phyloP scores from a whole-genome alignment of 2,113 vertebrate species.

The Equus przewalskii region DNA sequence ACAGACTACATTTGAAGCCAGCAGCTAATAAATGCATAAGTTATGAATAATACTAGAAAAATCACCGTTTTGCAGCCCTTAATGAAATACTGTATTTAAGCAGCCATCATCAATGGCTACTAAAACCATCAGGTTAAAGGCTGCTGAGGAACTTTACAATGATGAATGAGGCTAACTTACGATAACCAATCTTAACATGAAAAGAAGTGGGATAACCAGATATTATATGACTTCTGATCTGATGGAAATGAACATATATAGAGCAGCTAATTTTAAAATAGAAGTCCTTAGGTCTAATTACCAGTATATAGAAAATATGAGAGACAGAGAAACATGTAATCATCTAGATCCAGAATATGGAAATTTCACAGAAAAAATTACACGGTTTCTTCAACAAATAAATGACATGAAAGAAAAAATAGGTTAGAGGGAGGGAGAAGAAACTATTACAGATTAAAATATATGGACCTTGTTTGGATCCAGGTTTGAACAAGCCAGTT shows the following conservation, averaged over 20 bases:
- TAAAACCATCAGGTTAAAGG: background rate
- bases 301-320: conserved; percentile 36
- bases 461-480: background rate
- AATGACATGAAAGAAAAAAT: background rate
- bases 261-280: conserved; percentile 27
- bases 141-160: background rate
- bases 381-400: background rate
- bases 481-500: background rate
- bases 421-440: background rate
- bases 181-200: background rate
- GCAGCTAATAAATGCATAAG: conserved; percentile 22
- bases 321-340: background rate
- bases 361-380: conserved; percentile 42
- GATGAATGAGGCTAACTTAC: background rate
- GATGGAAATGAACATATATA: background rate
- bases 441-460: conserved; percentile 29
- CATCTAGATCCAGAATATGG: conserved; percentile 7
- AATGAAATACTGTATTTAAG: background rate
- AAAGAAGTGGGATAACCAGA: background rate
- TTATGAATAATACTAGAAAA: conserved; percentile 40
- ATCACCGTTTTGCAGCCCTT: background rate
- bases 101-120: background rate
- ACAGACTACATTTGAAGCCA: background rate
- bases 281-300: conserved; percentile 5
- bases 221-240: background rate